phyloP scores from a whole-genome alignment of 2,888 invertebrate species.

The Platerodrilus igneus region DNA sequence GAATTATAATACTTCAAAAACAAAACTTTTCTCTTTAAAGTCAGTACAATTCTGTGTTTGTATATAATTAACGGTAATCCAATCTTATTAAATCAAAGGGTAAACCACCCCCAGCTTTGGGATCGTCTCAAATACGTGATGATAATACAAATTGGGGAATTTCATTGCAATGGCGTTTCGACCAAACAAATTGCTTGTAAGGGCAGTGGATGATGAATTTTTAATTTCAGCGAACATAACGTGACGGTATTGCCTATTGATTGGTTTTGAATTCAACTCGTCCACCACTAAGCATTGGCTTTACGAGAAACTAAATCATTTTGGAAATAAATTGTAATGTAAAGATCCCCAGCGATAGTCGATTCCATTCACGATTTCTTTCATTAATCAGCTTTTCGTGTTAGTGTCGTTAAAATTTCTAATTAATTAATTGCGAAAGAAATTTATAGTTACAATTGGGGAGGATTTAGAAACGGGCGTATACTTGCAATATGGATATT shows the following conservation, averaged over 20 bases:
- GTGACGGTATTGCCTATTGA: slow-evolving; percentile 22
- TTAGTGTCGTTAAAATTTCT: too few relatives aligned
- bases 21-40: too few relatives aligned
- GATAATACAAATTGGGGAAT: slow-evolving; percentile 21
- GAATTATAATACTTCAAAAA: too few relatives aligned
- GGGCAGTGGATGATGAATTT: slow-evolving; percentile 28
- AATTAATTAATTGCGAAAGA: too few relatives aligned
- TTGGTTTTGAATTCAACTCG: slow-evolving; percentile 19
- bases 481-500: too few relatives aligned
- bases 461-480: too few relatives aligned
- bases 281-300: slow-evolving; percentile 15
- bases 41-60: too few relatives aligned
- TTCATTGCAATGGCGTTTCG: slow-evolving; percentile 21
- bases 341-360: too few relatives aligned
- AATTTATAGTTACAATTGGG: too few relatives aligned
- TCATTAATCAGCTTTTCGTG: too few relatives aligned
- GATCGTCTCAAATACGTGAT: slow-evolving; percentile 19
- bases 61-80: too few relatives aligned
- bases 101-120: slow-evolving; percentile 9
- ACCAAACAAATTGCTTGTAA: slow-evolving; percentile 24
- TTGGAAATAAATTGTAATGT: slow-evolving; percentile 7
- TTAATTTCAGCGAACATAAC: slow-evolving; percentile 25
- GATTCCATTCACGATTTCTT: too few relatives aligned
- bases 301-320: slow-evolving; percentile 3
- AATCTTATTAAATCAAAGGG: slow-evolving; percentile 15